These are phyloP conservation scores for Varroa destructor DNA, from an alignment of 1,140 invertebrate species.

Conservation along the genomic window DNA sequence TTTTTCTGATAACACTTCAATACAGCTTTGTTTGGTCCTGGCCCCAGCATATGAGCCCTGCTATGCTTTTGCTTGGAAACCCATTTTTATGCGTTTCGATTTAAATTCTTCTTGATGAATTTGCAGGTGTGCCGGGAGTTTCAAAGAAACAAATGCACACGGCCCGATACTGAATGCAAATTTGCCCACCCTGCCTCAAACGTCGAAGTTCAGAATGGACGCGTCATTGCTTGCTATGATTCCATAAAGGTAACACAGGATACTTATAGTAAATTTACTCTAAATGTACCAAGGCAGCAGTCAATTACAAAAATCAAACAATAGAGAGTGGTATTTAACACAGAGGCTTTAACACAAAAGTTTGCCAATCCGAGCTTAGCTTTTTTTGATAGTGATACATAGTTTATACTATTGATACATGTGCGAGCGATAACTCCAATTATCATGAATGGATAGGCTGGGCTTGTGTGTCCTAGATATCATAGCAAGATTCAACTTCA, in stretches of 20 bases:
- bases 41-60: no score
- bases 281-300: slow-evolving; percentile 29
- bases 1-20: no score
- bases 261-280: slow-evolving; percentile 37
- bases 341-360: slow-evolving; percentile 33
- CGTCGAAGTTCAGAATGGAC: slow-evolving; percentile 98
- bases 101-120: neutral
- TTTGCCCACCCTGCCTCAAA: slow-evolving; percentile 98
- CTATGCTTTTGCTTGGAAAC: no score
- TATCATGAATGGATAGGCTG: no score
- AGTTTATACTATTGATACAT: no score
- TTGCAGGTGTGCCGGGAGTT: slow-evolving; percentile 85
- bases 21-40: no score
- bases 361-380: slow-evolving; percentile 32
- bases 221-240: slow-evolving; percentile 99
- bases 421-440: no score
- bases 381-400: slow-evolving; percentile 29
- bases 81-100: neutral
- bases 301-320: neutral
- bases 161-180: slow-evolving; percentile 97
- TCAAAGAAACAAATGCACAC: slow-evolving; percentile 96
- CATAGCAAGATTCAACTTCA: no score
- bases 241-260: slow-evolving; percentile 83
- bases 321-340: slow-evolving; percentile 1
- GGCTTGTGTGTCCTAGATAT: no score